These are phyloP conservation scores for Ceratosolen fusciceps DNA, from an alignment of 1,140 invertebrate genomes.

Conservation along the genomic window DNA sequence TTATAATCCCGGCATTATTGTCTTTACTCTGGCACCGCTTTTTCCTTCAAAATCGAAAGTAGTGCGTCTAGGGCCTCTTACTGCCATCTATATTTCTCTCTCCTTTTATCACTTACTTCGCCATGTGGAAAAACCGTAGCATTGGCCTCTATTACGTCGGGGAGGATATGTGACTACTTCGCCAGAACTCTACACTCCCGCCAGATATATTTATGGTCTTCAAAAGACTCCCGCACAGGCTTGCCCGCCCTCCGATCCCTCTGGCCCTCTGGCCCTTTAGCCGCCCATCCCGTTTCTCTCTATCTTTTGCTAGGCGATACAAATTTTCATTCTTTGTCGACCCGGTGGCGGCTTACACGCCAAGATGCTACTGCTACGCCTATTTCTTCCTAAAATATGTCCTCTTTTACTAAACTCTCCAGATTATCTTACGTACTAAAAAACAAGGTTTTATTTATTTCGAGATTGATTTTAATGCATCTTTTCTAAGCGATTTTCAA, in stretches of 20 bases:
- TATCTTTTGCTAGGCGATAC: not conserved
- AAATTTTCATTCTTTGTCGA: not conserved
- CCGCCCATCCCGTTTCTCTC: no score
- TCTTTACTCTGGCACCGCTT: no score
- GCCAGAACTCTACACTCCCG: not conserved
- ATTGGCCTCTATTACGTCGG: not conserved
- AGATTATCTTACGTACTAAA: not conserved
- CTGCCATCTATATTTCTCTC: no score
- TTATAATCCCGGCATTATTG: no score
- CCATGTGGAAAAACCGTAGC: no score
- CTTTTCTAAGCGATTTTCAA: no score
- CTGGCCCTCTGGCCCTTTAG: not conserved
- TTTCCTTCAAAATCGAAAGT: no score
- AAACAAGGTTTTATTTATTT: not conserved
- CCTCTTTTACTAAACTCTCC: not conserved
- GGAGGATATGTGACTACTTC: not conserved
- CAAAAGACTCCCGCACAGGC: conserved; percentile 2
- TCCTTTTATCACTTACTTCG: not conserved
- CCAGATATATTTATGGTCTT: not conserved
- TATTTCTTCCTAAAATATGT: not conserved
- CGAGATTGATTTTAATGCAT: not conserved
- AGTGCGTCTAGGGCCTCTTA: no score
- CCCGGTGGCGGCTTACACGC: no score
- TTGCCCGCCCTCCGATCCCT: not conserved
- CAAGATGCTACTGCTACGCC: not conserved